Evolutionary conservation across 2,888 invertebrate species (phyloP).

Genomic region (Actias luna): DNA sequence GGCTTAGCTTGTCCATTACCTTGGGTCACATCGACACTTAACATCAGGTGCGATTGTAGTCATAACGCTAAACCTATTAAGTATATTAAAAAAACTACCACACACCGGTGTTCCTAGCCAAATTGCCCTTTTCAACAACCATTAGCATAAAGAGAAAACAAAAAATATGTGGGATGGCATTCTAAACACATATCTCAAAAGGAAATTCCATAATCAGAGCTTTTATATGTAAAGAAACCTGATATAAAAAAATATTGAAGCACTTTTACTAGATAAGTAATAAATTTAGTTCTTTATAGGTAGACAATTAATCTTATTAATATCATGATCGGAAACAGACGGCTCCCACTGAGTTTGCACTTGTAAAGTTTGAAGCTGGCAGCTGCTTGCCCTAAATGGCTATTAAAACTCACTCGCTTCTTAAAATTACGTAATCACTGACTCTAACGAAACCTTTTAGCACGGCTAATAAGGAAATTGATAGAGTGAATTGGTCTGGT

Average conservation of each 20-base stretch:
- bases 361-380: conserved; percentile 44
- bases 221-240: too few species aligned
- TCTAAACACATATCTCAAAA: too few species aligned
- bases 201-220: too few species aligned
- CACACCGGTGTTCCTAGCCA: too few species aligned
- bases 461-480: conserved; percentile 22
- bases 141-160: too few species aligned
- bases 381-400: conserved; percentile 45
- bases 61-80: too few species aligned
- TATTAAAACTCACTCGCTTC: conserved; percentile 49
- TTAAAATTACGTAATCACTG: conserved; percentile 40
- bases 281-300: conserved; percentile 33
- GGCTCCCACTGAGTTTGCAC: conserved; percentile 39
- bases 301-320: conserved; percentile 50
- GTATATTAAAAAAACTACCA: too few species aligned
- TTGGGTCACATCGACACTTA: too few species aligned
- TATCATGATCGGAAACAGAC: conserved; percentile 35
- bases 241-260: not conserved
- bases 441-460: conserved; percentile 27
- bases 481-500: conserved; percentile 17
- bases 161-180: too few species aligned
- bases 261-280: conserved; percentile 12
- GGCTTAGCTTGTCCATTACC: too few species aligned
- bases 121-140: too few species aligned
- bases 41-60: too few species aligned